phyloP scores from a whole-genome alignment of 2,797 vertebrate genomes.

The Typhlichthys subterraneus region DNA sequence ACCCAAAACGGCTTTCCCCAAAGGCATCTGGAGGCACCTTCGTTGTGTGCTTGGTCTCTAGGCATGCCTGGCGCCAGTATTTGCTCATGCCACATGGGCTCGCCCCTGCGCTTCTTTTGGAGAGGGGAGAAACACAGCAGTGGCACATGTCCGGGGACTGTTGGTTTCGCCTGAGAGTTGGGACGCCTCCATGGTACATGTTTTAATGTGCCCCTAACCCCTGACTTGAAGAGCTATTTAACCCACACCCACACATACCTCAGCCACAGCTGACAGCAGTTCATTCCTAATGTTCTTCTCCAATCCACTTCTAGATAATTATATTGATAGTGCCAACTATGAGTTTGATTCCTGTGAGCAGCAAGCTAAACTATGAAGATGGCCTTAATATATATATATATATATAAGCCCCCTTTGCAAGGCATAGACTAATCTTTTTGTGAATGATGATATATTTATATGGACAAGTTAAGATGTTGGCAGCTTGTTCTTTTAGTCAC shows the following conservation, averaged over 20 bases:
- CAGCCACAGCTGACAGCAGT: conserved; percentile 12
- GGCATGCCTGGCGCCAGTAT: conserved; percentile 10
- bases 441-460: conserved; percentile 27
- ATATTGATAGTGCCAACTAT: conserved; percentile 38
- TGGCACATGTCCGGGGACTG: conserved; percentile 2
- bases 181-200: conserved; percentile 54
- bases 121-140: conserved; percentile 1
- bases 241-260: not conserved
- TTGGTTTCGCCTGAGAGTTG: conserved; percentile 17
- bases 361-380: conserved; percentile 18
- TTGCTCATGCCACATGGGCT: not conserved
- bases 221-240: conserved; percentile 14
- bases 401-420: conserved; percentile 20
- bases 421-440: conserved; percentile 29
- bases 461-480: conserved; percentile 46
- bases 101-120: conserved; percentile 2
- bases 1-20: conserved; percentile 3
- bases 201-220: conserved; percentile 69
- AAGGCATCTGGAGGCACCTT: conserved; percentile 4
- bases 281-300: conserved; percentile 41
- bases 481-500: conserved; percentile 57
- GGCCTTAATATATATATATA: not conserved
- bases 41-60: conserved; percentile 15
- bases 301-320: conserved; percentile 20
- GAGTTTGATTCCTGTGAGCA: conserved; percentile 26